Evolutionary conservation across 2,113 vertebrate species (phyloP).

Genomic region (Petrocephalus zakoni): DNA sequence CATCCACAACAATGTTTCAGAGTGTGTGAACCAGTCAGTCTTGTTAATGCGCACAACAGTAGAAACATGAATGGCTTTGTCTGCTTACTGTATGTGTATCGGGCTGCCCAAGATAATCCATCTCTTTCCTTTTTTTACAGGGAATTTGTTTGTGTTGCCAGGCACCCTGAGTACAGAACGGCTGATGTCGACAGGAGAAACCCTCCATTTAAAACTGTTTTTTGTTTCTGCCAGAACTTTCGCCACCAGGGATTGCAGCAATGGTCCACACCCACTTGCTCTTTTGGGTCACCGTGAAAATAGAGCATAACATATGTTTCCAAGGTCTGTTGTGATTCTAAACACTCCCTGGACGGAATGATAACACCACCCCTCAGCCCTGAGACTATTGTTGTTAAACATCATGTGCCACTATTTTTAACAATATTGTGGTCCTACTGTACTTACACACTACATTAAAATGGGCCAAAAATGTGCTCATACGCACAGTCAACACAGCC

Average conservation of each 20-base stretch:
- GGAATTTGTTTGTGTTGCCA: slow-evolving; percentile 9
- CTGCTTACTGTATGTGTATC: neutral
- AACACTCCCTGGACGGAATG: slow-evolving; percentile 26
- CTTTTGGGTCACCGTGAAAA: slow-evolving; percentile 32
- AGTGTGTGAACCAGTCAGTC: neutral
- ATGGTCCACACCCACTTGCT: slow-evolving; percentile 25
- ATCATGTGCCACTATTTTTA: slow-evolving; percentile 5
- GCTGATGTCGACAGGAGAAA: slow-evolving; percentile 14
- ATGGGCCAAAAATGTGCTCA: neutral
- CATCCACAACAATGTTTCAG: neutral
- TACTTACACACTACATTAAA: neutral
- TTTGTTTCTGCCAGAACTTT: slow-evolving; percentile 9
- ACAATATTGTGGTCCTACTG: neutral
- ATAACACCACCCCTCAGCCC: slow-evolving; percentile 33
- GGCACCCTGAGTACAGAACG: slow-evolving; percentile 10
- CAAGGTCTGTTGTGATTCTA: slow-evolving; percentile 13
- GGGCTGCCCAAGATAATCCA: slow-evolving; percentile 2
- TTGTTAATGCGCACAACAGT: neutral
- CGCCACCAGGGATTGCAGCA: slow-evolving; percentile 13
- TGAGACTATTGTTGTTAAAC: slow-evolving; percentile 12
- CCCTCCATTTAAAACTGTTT: slow-evolving; percentile 21
- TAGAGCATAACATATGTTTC: slow-evolving; percentile 6
- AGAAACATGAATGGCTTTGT: neutral
- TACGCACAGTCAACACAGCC: neutral
- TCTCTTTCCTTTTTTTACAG: neutral